Conservation (phyloP, 2,113 vertebrate species). For the Pygoscelis adeliae region DNA sequence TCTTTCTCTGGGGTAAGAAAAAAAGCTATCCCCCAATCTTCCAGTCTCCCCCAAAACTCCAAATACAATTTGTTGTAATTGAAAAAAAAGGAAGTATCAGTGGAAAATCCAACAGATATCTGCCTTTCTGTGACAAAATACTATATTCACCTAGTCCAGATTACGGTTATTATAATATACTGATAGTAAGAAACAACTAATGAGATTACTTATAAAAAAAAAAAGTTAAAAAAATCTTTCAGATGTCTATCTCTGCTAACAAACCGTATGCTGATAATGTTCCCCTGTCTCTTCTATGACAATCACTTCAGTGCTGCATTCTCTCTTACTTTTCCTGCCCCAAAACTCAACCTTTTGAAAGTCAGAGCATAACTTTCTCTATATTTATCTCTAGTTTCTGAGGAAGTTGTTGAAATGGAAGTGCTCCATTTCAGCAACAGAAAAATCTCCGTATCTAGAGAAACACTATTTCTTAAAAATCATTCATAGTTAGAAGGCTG, state of each 20-base stretch:
- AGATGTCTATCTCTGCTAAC: background rate
- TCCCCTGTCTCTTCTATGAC: background rate
- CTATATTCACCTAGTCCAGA: background rate
- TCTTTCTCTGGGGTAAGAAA: background rate
- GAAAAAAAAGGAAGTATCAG: background rate
- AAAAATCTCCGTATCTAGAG: background rate
- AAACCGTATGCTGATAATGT: background rate
- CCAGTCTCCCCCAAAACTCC: background rate
- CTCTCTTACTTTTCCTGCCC: background rate
- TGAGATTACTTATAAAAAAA: background rate
- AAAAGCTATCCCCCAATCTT: background rate
- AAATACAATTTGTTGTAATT: background rate
- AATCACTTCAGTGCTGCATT: background rate
- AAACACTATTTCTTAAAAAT: background rate
- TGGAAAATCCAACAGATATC: background rate
- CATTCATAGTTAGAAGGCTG: background rate
- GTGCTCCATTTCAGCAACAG: background rate
- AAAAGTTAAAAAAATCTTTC: background rate
- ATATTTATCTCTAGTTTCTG: background rate
- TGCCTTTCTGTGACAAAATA: background rate
- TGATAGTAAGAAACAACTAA: background rate
- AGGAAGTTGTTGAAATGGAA: background rate
- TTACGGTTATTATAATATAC: background rate
- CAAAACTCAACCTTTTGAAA: background rate
- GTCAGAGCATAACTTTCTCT: background rate